phyloP scores from a whole-genome alignment of 2,113 vertebrate species.

The Entomyzon cyanotis region DNA sequence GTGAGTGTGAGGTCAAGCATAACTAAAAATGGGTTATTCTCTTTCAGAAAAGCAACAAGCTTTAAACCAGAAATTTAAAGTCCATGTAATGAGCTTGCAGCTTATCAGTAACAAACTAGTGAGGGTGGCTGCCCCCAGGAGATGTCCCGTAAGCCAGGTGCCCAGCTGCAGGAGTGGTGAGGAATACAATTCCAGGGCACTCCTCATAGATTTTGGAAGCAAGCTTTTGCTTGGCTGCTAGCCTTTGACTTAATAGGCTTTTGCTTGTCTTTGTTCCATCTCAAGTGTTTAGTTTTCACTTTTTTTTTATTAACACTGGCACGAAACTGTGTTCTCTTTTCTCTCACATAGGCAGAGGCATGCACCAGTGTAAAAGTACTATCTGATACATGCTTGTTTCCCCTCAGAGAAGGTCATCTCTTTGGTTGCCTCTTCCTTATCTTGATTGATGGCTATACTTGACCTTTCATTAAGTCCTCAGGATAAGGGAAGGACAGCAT shows the following conservation, averaged over 20 bases:
- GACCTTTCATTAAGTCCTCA: constrained; percentile 60
- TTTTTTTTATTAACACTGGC: neutral
- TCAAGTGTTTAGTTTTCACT: neutral
- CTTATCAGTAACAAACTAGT: neutral
- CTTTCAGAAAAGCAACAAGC: neutral
- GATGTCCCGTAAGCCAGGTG: neutral
- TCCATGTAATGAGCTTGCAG: neutral
- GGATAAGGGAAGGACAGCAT: constrained; percentile 71
- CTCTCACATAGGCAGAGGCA: neutral
- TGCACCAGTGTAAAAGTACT: neutral
- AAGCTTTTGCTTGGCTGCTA: neutral
- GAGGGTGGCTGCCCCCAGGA: neutral
- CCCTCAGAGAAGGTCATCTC: constrained; percentile 32
- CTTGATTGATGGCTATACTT: constrained; percentile 69
- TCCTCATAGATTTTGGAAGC: neutral
- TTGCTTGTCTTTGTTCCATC: neutral
- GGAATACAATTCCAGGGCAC: neutral
- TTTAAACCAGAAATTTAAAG: constrained; percentile 4
- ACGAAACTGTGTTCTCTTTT: neutral
- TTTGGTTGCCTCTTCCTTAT: constrained; percentile 44
- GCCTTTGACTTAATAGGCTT: neutral
- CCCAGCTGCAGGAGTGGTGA: neutral
- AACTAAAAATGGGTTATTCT: constrained; percentile 24
- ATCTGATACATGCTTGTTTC: neutral
- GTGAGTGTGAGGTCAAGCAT: neutral